Percentiles rank a stretch among this genome's conserved stretches.
Evolutionary conservation across 2,797 vertebrate species (phyloP).

Genomic region (Rhynchonycteris naso): DNA sequence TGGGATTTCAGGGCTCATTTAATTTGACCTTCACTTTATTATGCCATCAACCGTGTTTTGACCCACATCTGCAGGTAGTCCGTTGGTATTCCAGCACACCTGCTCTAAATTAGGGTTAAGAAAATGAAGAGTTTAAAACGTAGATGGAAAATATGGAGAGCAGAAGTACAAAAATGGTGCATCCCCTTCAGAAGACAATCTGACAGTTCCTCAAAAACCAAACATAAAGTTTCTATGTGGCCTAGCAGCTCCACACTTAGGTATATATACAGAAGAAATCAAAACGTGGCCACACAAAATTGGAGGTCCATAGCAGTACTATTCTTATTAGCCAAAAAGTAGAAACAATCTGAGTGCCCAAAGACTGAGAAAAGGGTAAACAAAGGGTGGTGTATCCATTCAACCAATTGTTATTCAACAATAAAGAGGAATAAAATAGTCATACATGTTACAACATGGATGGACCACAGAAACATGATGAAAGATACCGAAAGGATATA

Average conservation of each 20-base stretch:
- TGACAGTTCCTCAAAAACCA: not conserved
- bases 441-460: not conserved
- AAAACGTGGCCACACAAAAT: not conserved
- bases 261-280: not conserved
- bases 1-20: conserved; percentile 66
- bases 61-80: conserved; percentile 9
- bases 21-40: conserved; percentile 66
- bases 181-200: not conserved
- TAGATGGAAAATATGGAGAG: not conserved
- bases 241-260: not conserved
- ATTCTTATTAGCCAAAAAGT: not conserved
- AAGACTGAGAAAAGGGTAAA: not conserved
- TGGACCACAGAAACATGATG: not conserved
- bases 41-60: conserved; percentile 38
- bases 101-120: conserved; percentile 27
- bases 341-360: not conserved
- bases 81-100: conserved; percentile 35
- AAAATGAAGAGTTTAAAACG: conserved; percentile 23
- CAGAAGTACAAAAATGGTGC: not conserved
- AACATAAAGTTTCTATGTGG: not conserved
- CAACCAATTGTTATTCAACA: not conserved
- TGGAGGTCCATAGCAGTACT: not conserved
- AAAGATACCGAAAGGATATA: not conserved
- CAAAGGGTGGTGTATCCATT: not conserved
- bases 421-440: not conserved